Evolutionary conservation across 2,113 vertebrate genomes (phyloP).

Genomic region (Muntiacus muntjak): DNA sequence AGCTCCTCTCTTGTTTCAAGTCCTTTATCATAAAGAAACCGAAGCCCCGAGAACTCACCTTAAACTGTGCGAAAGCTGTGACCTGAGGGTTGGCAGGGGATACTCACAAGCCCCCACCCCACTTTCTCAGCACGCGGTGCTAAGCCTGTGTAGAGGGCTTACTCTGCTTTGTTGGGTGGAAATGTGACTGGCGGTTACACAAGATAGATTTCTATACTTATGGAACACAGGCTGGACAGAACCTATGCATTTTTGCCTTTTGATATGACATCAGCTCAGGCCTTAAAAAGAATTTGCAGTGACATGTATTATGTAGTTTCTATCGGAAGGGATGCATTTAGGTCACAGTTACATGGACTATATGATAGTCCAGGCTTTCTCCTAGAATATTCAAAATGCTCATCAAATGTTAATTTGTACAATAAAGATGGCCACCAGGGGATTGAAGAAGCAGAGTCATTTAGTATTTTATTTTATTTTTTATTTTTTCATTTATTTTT

Average conservation of each 20-base stretch:
- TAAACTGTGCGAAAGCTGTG: background rate
- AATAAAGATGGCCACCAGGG: slow-evolving; percentile 31
- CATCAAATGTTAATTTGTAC: slow-evolving; percentile 2
- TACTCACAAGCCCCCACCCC: background rate
- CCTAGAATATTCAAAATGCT: slow-evolving; percentile 43
- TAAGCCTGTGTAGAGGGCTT: background rate
- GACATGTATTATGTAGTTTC: background rate
- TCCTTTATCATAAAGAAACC: background rate
- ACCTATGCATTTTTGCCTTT: slow-evolving; percentile 15
- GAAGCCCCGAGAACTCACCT: background rate
- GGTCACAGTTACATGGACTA: background rate
- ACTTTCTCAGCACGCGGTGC: background rate
- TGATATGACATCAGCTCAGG: background rate
- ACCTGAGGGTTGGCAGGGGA: background rate
- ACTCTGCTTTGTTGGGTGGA: background rate
- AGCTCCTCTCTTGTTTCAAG: background rate
- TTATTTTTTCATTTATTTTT: too few species aligned
- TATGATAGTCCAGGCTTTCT: background rate
- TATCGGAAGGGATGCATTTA: background rate
- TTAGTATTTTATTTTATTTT: slow-evolving; percentile 52
- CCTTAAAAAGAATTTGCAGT: background rate
- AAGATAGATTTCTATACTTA: background rate
- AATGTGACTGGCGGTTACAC: background rate
- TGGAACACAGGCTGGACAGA: background rate
- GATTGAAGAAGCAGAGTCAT: slow-evolving; percentile 53